Base-by-base conservation (phyloP, 2,113 vertebrate genomes). In the Coreoperca whiteheadi region DNA sequence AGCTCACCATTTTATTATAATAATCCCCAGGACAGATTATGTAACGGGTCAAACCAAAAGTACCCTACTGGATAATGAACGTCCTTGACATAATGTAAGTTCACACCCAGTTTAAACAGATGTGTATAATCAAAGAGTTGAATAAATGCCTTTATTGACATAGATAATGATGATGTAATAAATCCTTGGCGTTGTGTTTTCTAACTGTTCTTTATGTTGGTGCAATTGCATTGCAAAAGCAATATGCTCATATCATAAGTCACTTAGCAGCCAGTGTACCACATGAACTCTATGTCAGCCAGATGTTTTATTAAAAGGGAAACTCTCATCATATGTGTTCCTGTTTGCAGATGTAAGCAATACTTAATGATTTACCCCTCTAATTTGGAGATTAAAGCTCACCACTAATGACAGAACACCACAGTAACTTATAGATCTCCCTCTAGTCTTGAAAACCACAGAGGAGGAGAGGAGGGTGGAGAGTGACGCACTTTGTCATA, bases 331-430 rank as follows among this genome's bases (percentile, higher is more conserved):
- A 86, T 46, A 82, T 18, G 9, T 74, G 67, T 74, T 91, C 75
- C 67, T 89, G 91, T 91, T 94, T 92, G 86, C 80, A 87, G 69
- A 93, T 85, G 78, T 87, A 63, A 88, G 87, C 77, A 90, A 89
- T 89, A 85, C 90, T 90, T 89, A 90, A 93, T 91, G 75, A 93
- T 81, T 76, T 77, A 39, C 15, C 72, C 87, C 86, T 92, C 68
- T 89, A 87, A 93, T 93, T 93, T 89, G 54, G 69, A 90, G 90
- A 93, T 87, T 89, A 84, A 91, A 87, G 81, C 81, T 79, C 64
- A 84, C 94, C 93, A 90, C 92, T 93, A 94, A 95, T 92, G 81
- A 93, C 80, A 92, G 89, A 90, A 92, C 86, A 61, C 74, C 25
- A 8, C 81, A 51, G 81, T 82, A 87, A 80, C 86, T 79, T 82